These are phyloP conservation scores for Baronia brevicornis DNA, from an alignment of 2,888 invertebrate genomes.

Conservation along the genomic window DNA sequence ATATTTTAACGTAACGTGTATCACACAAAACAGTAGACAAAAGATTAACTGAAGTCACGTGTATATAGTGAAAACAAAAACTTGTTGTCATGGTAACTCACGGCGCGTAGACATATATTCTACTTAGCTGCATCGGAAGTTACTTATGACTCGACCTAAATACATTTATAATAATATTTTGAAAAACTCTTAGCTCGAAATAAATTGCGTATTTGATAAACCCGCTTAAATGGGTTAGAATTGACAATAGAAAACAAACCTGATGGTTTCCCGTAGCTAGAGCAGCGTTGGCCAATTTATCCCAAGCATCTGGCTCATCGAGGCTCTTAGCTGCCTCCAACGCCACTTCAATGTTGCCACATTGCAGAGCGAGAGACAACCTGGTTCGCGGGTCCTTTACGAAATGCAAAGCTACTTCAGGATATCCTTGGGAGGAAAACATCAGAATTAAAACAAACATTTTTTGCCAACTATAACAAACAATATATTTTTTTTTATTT, in stretches of 20 bases:
- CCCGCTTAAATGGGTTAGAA: background rate
- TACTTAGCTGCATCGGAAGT: no score
- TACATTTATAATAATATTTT: no score
- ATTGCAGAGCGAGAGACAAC: conserved; percentile 96
- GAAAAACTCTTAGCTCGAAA: no score
- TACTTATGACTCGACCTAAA: no score
- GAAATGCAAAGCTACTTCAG: conserved; percentile 98
- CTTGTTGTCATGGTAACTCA: background rate
- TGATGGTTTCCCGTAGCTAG: conserved; percentile 95
- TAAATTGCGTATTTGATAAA: background rate
- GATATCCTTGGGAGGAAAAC: conserved; percentile 77
- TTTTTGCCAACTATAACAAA: no score
- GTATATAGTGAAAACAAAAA: background rate
- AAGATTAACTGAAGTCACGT: no score
- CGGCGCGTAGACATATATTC: no score
- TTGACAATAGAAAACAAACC: conserved; percentile 63
- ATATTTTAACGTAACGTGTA: no score
- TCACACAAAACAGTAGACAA: no score
- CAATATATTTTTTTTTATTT: no score
- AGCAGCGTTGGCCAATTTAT: conserved; percentile 94
- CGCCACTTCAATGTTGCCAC: conserved; percentile 98
- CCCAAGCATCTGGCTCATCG: conserved; percentile 97
- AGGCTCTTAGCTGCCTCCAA: conserved; percentile 95
- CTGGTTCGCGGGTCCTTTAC: conserved; percentile 99
- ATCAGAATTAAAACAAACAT: background rate